Percentiles rank a stretch among this genome's conserved stretches.
phyloP scores from a whole-genome alignment of 2,888 invertebrate species.

The Nephrotoma guestfalica region DNA sequence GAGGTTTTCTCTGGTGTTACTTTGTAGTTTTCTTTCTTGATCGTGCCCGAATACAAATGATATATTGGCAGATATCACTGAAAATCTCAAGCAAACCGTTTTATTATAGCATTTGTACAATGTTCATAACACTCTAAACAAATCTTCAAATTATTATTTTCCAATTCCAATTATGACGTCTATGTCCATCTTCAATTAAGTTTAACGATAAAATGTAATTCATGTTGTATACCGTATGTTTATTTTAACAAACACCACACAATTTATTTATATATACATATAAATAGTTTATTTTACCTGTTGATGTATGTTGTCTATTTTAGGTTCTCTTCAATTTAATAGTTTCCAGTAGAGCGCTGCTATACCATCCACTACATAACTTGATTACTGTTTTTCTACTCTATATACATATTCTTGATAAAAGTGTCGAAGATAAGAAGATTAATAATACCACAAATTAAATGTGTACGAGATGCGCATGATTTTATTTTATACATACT shows the following conservation, averaged over 20 bases:
- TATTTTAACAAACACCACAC: neutral
- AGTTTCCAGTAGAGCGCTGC: neutral
- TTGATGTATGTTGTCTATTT: neutral
- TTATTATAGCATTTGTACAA: too few relatives aligned
- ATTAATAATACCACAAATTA: neutral
- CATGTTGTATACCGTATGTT: neutral
- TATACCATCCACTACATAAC: neutral
- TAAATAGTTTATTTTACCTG: neutral
- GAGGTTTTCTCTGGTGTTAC: too few relatives aligned
- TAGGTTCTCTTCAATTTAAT: neutral
- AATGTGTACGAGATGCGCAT: neutral
- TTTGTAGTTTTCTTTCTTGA: too few relatives aligned
- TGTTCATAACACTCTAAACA: too few relatives aligned
- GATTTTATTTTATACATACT: neutral
- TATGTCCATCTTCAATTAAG: neutral
- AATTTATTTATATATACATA: neutral
- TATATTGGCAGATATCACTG: too few relatives aligned
- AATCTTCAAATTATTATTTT: too few relatives aligned
- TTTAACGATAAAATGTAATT: neutral
- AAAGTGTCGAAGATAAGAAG: neutral
- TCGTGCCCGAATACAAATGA: too few relatives aligned
- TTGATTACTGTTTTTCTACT: neutral
- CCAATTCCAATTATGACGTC: too few relatives aligned
- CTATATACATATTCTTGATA: neutral
- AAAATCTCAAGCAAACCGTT: too few relatives aligned